phyloP scores from a whole-genome alignment of 2,888 invertebrate genomes.

The Leucophenga montana region DNA sequence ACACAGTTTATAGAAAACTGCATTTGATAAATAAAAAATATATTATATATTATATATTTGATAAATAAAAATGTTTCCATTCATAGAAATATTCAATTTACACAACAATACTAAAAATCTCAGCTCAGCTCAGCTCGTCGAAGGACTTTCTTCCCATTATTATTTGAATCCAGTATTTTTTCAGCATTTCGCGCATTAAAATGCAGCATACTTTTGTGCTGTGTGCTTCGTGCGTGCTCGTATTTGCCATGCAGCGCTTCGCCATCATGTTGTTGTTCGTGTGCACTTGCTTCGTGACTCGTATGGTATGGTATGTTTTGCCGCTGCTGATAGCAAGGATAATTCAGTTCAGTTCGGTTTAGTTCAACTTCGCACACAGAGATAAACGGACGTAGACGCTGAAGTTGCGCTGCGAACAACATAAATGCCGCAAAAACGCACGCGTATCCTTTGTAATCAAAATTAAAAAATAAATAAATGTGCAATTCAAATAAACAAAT shows the following conservation, averaged over 20 bases:
- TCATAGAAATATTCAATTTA: no score
- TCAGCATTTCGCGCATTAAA: neutral
- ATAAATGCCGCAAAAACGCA: neutral
- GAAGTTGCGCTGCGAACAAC: constrained; percentile 40
- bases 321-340: constrained; percentile 58
- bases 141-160: no score
- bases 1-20: no score
- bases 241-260: constrained; percentile 25
- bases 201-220: constrained; percentile 29
- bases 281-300: constrained; percentile 53
- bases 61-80: no score
- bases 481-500: neutral
- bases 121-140: no score
- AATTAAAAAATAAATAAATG: no score
- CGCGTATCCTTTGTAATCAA: no score
- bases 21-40: no score
- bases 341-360: constrained; percentile 46
- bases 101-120: no score
- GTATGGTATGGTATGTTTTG: constrained; percentile 37
- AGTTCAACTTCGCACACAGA: constrained; percentile 70
- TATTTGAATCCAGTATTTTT: constrained; percentile 26
- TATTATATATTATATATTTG: no score
- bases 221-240: constrained; percentile 19
- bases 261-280: constrained; percentile 45
- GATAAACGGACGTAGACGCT: constrained; percentile 57